These are phyloP conservation scores for Leptinotarsa defecta DNA, from an alignment of 1,140 invertebrate genomes.

Conservation along the genomic window DNA sequence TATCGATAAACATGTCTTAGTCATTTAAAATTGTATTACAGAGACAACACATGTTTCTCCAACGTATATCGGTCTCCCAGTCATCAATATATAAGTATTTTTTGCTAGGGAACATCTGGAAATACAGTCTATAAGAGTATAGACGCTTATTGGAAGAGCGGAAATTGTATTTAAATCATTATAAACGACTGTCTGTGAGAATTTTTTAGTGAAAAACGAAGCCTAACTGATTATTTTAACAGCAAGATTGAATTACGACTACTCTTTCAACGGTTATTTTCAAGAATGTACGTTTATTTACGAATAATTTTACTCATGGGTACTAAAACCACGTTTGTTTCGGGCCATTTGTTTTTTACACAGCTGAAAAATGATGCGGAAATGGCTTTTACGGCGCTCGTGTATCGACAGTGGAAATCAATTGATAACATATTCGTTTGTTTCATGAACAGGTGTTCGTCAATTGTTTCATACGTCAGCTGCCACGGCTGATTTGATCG, in stretches of 20 bases:
- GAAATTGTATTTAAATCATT: slow-evolving; percentile 33
- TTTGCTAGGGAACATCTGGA: slow-evolving; percentile 29
- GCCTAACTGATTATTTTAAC: slow-evolving; percentile 9
- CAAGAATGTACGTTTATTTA: neutral
- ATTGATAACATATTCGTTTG: slow-evolving; percentile 21
- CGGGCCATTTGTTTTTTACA: neutral
- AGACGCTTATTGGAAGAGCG: slow-evolving; percentile 24
- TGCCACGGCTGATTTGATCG: slow-evolving; percentile 22
- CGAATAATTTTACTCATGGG: neutral
- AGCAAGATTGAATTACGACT: slow-evolving; percentile 15
- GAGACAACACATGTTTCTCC: slow-evolving; percentile 27
- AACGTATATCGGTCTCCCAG: slow-evolving; percentile 25
- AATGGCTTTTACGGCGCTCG: neutral
- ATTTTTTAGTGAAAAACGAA: slow-evolving; percentile 14
- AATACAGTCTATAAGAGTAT: slow-evolving; percentile 21
- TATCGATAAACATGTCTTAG: slow-evolving; percentile 11
- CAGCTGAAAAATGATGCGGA: slow-evolving; percentile 16
- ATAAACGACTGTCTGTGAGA: slow-evolving; percentile 22
- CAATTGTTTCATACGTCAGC: slow-evolving; percentile 23
- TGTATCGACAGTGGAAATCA: slow-evolving; percentile 16
- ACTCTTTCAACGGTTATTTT: slow-evolving; percentile 1
- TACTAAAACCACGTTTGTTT: neutral
- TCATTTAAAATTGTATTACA: slow-evolving; percentile 1
- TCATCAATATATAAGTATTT: slow-evolving; percentile 26
- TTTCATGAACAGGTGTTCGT: slow-evolving; percentile 24